Conservation (phyloP, 2,888 invertebrate species). For the Stictocephala bisonia region DNA sequence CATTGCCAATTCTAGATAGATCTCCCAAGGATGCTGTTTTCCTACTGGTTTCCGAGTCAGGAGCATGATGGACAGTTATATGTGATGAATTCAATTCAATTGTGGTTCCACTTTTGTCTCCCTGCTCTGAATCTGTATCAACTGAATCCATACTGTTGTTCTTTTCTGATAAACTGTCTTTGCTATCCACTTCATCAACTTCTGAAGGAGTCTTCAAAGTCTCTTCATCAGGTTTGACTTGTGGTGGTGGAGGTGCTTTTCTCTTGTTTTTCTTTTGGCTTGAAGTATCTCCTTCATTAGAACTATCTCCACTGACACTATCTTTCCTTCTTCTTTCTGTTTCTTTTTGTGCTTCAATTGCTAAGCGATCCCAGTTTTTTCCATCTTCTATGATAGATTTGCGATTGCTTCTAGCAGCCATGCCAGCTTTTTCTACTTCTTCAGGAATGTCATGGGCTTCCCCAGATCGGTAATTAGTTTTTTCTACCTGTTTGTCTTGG, state of each 20-base stretch:
- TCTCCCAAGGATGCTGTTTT: slow-evolving; percentile 85
- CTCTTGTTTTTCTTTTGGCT: slow-evolving; percentile 73
- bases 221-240: slow-evolving; percentile 44
- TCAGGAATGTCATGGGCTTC: slow-evolving; percentile 68
- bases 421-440: slow-evolving; percentile 78
- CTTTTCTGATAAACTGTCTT: slow-evolving; percentile 52
- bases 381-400: slow-evolving; percentile 66
- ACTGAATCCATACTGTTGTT: slow-evolving; percentile 67
- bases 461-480: slow-evolving; percentile 37
- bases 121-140: slow-evolving; percentile 50
- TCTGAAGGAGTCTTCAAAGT: not conserved
- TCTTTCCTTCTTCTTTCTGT: slow-evolving; percentile 52
- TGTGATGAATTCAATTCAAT: slow-evolving; percentile 80
- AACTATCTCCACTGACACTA: slow-evolving; percentile 61
- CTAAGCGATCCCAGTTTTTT: slow-evolving; percentile 48
- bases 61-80: slow-evolving; percentile 76
- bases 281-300: slow-evolving; percentile 50
- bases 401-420: slow-evolving; percentile 75
- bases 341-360: slow-evolving; percentile 39
- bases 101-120: slow-evolving; percentile 65
- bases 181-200: slow-evolving; percentile 34
- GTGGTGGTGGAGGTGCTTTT: slow-evolving; percentile 77
- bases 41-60: slow-evolving; percentile 72
- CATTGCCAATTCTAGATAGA: slow-evolving; percentile 74
- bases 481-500: not conserved